Evolutionary conservation across 2,113 vertebrate species (phyloP).

Genomic region (Pungitius pungitius): DNA sequence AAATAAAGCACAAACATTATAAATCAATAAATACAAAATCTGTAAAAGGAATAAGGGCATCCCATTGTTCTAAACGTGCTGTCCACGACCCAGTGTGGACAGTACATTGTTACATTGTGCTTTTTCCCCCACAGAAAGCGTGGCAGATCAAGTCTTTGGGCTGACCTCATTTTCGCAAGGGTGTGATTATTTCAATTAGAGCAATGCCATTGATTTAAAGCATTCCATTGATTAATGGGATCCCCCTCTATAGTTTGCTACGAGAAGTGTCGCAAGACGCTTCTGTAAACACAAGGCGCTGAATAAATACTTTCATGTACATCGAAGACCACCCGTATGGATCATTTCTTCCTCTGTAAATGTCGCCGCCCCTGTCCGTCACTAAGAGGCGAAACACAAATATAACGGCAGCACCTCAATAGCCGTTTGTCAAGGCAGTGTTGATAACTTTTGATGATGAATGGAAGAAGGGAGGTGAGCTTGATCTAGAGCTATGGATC

Average conservation of each 20-base stretch:
- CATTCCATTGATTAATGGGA: slow-evolving; percentile 74
- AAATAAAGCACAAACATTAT: slow-evolving; percentile 7
- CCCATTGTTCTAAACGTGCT: slow-evolving; percentile 14
- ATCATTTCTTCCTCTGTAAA: slow-evolving; percentile 51
- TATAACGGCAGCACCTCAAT: slow-evolving; percentile 25
- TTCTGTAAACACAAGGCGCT: slow-evolving; percentile 63
- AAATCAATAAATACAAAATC: slow-evolving; percentile 46
- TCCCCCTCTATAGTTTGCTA: slow-evolving; percentile 73
- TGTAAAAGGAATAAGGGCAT: slow-evolving; percentile 34
- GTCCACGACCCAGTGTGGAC: slow-evolving; percentile 18
- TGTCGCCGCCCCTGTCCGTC: slow-evolving; percentile 23
- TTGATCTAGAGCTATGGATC: slow-evolving; percentile 56
- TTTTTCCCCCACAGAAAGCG: slow-evolving; percentile 52
- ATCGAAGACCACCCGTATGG: slow-evolving; percentile 35
- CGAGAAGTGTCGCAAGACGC: slow-evolving; percentile 72
- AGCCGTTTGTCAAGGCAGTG: slow-evolving; percentile 36
- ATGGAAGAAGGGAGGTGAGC: slow-evolving; percentile 38
- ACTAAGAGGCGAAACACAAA: slow-evolving; percentile 6
- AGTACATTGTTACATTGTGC: slow-evolving; percentile 36
- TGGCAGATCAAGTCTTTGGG: slow-evolving; percentile 52
- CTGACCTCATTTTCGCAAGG: slow-evolving; percentile 59
- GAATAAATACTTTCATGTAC: slow-evolving; percentile 62
- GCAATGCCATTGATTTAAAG: slow-evolving; percentile 70
- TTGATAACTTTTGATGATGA: slow-evolving; percentile 48
- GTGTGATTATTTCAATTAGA: slow-evolving; percentile 60